A percentile compares a stretch with the other conserved stretches of the same genome.
phyloP scores from a whole-genome alignment of 2,888 invertebrate genomes.

The Pachliopta kotzebuea region DNA sequence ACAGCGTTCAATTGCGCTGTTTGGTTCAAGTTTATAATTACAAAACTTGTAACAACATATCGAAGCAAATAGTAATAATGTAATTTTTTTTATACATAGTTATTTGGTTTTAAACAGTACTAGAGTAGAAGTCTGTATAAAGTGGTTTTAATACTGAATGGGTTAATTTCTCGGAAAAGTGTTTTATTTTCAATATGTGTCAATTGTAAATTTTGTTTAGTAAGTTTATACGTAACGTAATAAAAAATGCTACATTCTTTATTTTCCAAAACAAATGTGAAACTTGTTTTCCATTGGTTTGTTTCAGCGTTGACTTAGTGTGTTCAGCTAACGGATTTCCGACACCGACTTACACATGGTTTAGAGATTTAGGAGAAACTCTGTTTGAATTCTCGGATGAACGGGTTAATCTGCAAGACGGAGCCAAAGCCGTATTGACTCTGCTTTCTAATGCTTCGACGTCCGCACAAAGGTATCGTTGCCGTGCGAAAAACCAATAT shows the following conservation, averaged over 20 bases:
- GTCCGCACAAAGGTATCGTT: constrained; percentile 50
- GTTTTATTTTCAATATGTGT: not conserved
- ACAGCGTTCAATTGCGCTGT: too few species aligned
- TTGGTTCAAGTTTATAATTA: not conserved
- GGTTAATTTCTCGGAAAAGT: not conserved
- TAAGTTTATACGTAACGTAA: not conserved
- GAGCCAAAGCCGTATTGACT: constrained; percentile 43
- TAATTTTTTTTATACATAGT: too few species aligned
- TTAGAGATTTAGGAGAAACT: constrained; percentile 45
- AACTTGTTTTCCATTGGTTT: constrained; percentile 2
- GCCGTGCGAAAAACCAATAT: constrained; percentile 51
- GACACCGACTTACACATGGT: constrained; percentile 56
- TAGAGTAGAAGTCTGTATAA: not conserved
- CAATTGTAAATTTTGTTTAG: not conserved
- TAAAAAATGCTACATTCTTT: not conserved
- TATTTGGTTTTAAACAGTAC: not conserved
- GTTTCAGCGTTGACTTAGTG: constrained; percentile 54
- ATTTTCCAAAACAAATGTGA: not conserved
- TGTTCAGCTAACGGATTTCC: constrained; percentile 58
- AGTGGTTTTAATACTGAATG: not conserved
- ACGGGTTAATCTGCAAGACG: constrained; percentile 44
- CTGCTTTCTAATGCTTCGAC: constrained; percentile 46
- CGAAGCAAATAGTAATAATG: too few species aligned
- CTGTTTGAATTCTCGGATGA: constrained; percentile 49
- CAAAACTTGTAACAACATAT: too few species aligned